phyloP scores from a whole-genome alignment of 2,888 invertebrate genomes.

The Polydrusus pterygomalis region DNA sequence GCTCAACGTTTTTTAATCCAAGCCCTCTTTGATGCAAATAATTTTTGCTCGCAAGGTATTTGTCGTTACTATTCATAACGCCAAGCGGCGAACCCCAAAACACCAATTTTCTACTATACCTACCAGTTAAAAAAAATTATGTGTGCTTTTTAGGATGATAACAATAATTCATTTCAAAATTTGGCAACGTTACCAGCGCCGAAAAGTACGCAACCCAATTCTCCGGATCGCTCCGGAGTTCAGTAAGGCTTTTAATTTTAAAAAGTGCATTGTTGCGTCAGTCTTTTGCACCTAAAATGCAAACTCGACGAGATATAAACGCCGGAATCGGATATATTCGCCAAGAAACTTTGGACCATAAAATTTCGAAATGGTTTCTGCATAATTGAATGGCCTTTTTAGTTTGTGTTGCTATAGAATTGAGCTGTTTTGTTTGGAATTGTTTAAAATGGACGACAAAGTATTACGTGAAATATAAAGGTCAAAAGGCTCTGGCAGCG shows the following conservation, averaged over 20 bases:
- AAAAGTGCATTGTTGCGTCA: constrained; percentile 40
- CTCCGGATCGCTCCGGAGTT: constrained; percentile 12
- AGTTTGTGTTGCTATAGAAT: constrained; percentile 11
- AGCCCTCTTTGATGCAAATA: no score
- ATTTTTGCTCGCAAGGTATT: no score
- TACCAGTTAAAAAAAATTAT: no score
- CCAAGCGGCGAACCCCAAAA: no score
- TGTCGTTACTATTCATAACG: no score
- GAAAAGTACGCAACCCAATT: constrained; percentile 9
- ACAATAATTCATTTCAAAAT: neutral
- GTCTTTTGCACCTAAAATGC: constrained; percentile 34
- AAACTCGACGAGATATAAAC: constrained; percentile 24
- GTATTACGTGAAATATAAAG: neutral
- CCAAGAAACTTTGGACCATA: constrained; percentile 22
- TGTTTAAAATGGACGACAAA: neutral
- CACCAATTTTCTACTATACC: no score
- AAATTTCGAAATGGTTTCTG: constrained; percentile 23
- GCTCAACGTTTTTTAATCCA: no score
- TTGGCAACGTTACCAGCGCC: neutral
- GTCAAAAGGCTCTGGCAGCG: constrained; percentile 6
- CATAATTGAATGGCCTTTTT: constrained; percentile 26
- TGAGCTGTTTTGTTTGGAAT: constrained; percentile 10
- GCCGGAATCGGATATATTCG: constrained; percentile 24
- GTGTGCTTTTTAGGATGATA: neutral
- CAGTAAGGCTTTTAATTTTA: constrained; percentile 34